Evolutionary conservation across 1,140 invertebrate genomes (phyloP).

Genomic region (Hylaeus volcanicus): DNA sequence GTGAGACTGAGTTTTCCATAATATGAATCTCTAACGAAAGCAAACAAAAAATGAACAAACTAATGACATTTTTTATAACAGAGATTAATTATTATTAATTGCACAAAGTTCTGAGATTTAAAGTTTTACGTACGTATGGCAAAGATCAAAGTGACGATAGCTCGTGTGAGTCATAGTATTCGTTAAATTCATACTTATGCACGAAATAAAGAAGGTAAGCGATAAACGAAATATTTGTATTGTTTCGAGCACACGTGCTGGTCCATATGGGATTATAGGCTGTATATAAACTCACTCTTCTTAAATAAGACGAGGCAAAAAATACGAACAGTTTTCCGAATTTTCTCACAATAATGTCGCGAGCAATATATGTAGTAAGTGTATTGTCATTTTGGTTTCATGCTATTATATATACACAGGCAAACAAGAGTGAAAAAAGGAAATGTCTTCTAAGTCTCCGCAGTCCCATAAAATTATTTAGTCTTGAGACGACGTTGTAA

Average conservation of each 20-base stretch:
- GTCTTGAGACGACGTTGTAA: background rate
- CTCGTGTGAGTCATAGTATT: background rate
- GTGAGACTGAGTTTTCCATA: conserved; percentile 17
- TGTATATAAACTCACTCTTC: conserved; percentile 38
- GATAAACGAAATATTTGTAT: conserved; percentile 10
- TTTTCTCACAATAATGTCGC: conserved; percentile 8
- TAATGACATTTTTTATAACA: conserved; percentile 19
- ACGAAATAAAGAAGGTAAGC: background rate
- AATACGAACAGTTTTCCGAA: conserved; percentile 2
- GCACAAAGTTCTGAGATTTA: conserved; percentile 33
- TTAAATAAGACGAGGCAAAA: conserved; percentile 33
- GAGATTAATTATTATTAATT: conserved; percentile 9
- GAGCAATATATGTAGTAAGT: conserved; percentile 9
- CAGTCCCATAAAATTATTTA: conserved; percentile 15
- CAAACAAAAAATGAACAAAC: background rate
- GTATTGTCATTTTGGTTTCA: conserved; percentile 2
- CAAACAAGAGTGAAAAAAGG: background rate
- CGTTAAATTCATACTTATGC: background rate
- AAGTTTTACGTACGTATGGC: background rate
- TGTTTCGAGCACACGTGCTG: conserved; percentile 1
- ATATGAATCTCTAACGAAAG: conserved; percentile 9
- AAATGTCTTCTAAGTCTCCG: conserved; percentile 19
- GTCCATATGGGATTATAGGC: conserved; percentile 47
- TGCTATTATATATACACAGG: background rate
- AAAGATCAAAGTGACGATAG: conserved; percentile 13